A percentile compares a stretch with the other conserved stretches of the same genome.
These are phyloP conservation scores for Muntiacus reevesi DNA, from an alignment of 2,113 vertebrate genomes.

Conservation along the genomic window DNA sequence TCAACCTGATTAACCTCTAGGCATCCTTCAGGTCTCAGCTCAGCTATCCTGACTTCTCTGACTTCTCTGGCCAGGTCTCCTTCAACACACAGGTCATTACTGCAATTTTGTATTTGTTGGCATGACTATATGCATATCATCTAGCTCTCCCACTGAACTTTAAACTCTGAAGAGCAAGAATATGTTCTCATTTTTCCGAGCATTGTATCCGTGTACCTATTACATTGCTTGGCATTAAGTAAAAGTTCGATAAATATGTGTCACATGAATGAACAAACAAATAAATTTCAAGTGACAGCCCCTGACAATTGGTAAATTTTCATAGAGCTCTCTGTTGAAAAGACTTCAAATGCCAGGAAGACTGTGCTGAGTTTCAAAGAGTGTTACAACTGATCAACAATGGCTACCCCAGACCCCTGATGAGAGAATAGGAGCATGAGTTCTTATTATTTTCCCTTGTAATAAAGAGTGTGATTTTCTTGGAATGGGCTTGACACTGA, in stretches of 20 bases:
- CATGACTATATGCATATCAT: too few relatives aligned
- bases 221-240: not conserved
- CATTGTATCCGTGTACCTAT: not conserved
- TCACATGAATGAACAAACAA: not conserved
- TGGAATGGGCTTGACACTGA: not conserved
- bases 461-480: not conserved
- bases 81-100: not conserved
- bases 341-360: not conserved
- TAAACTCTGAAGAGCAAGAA: not conserved
- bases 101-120: not conserved
- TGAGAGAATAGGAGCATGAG: fast-evolving
- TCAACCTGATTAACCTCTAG: not conserved
- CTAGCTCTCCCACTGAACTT: not conserved
- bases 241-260: not conserved
- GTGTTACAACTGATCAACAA: fast-evolving
- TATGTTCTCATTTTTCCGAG: not conserved
- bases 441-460: not conserved
- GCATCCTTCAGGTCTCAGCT: not conserved
- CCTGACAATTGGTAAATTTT: not conserved
- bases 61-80: not conserved
- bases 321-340: not conserved
- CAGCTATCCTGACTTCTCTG: not conserved
- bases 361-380: not conserved
- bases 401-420: not conserved
- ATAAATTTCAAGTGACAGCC: not conserved